phyloP scores from a whole-genome alignment of 2,113 vertebrate genomes.

The human region GRCh38 chr2:98915501-98916000 shows the following conservation, averaged over 20 bases:
- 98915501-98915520: not conserved
- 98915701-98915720: not conserved
- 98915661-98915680: too few species aligned
- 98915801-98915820: not conserved
- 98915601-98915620: not conserved
- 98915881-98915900: not conserved
- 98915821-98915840: not conserved
- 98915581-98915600: not conserved
- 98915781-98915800: not conserved
- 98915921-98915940: not conserved
- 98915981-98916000: not conserved
- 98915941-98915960: not conserved
- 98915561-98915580: not conserved
- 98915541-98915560: not conserved
- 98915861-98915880: not conserved
- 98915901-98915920: not conserved
- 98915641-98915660: not conserved
- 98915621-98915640: not conserved
- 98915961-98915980: not conserved
- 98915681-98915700: rapidly evolving
- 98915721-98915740: rapidly evolving
- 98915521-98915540: not conserved
- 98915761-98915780: not conserved
- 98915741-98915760: not conserved
- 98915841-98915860: not conserved